Evolutionary conservation across 1,140 invertebrate genomes (phyloP).

Genomic region (Bombyx mori): ASM3026992v2 NC_085126.1:8295501-8296000

Average conservation of each 20-base stretch:
- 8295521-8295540: conserved; percentile 10
- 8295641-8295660: conserved; percentile 28
- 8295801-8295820: conserved; percentile 19
- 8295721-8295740: conserved; percentile 14
- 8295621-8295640: conserved; percentile 24
- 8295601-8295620: conserved; percentile 34
- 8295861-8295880: conserved; percentile 22
- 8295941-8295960: conserved; percentile 33
- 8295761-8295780: conserved; percentile 22
- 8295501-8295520: conserved; percentile 35
- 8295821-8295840: conserved; percentile 17
- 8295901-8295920: conserved; percentile 43
- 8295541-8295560: conserved; percentile 40
- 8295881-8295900: conserved; percentile 31
- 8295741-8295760: conserved; percentile 23
- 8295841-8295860: conserved; percentile 18
- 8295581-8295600: conserved; percentile 33
- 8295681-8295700: conserved; percentile 27
- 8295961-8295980: conserved; percentile 31
- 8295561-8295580: conserved; percentile 34
- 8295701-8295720: conserved; percentile 15
- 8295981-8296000: conserved; percentile 30
- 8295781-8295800: conserved; percentile 20
- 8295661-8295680: conserved; percentile 35
- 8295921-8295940: conserved; percentile 39